Evolutionary conservation across 2,797 vertebrate genomes (phyloP), one percentile per base, ranked within the genome.

Genomic region (Tinamus major): DNA sequence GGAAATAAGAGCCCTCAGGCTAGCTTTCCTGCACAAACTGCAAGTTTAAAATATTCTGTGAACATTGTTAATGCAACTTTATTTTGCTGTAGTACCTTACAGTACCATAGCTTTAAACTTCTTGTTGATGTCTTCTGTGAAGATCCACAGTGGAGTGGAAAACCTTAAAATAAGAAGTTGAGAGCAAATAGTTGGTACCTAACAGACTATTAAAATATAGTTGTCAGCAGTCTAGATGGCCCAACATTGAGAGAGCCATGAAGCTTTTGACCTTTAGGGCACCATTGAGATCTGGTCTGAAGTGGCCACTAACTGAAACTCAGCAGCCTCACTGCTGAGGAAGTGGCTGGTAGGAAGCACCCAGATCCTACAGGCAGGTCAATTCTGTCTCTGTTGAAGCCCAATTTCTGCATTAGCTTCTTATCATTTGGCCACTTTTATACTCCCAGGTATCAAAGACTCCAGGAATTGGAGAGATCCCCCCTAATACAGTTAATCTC

Each of bases 111-210:
- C 65, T 70, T 56, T 15, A 93, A 79, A 91, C 87, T 78, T 89
- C 87, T 39, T 41, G 13, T 82, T 86, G 61, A 6, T 61, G 79
- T 89, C 53, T 81, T 39, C 76, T 86, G 31, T 77, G 87, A 94
- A 93, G 91, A 85, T 78, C 39, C 70, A 2, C 18, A 75, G 94
- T 93, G 84, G 53, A 93, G 49, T 46, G 92, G 78, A 78, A 86
- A 96, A 90, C 69, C 92, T 96, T 42, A 87, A 96, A 94, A 64
- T 58, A 75, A 74, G 87, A 81, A 93, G 81, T 96, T 87, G 84
- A 89, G 83, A 80, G 85, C 68, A 92, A 95, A 68, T 93, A 72
- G 84, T 89, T 93, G 35, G 69, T 94, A 55, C 64, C 55, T 19
- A 67, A 70, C 83, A 67, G 26, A 10, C 26, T 48, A 10, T 33